A percentile compares a stretch with the other conserved stretches of the same genome.
Conservation (phyloP, 2,113 vertebrate genomes). For the Antechinus flavipes region DNA sequence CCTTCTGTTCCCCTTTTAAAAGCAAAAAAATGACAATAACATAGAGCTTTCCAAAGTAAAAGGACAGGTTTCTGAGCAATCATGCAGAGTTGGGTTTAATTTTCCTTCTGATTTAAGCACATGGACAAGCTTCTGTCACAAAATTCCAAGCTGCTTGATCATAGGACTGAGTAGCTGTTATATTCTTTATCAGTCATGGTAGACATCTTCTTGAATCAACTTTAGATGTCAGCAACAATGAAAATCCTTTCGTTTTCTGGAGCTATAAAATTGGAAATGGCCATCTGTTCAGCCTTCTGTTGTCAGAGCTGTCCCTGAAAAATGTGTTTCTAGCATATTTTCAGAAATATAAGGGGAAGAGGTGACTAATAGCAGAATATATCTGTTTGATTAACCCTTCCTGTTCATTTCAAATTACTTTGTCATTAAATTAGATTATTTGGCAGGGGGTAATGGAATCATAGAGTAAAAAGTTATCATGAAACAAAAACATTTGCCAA, state of each 20-base stretch:
- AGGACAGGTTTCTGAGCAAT: slow-evolving; percentile 34
- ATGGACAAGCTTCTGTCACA: slow-evolving; percentile 47
- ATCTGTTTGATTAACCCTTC: slow-evolving; percentile 55
- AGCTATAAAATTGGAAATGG: slow-evolving; percentile 75
- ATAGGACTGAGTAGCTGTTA: slow-evolving; percentile 32
- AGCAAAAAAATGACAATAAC: not conserved
- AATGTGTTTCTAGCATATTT: slow-evolving; percentile 69
- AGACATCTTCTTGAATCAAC: slow-evolving; percentile 71
- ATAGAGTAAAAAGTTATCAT: not conserved
- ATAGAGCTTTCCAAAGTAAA: slow-evolving; percentile 13
- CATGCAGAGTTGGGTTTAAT: slow-evolving; percentile 8
- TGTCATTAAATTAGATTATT: slow-evolving; percentile 27
- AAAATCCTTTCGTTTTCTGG: slow-evolving; percentile 69
- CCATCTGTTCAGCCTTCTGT: slow-evolving; percentile 82
- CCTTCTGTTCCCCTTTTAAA: slow-evolving; percentile 15
- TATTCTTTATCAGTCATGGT: slow-evolving; percentile 52
- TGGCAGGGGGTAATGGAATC: not conserved
- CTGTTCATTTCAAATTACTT: slow-evolving; percentile 29
- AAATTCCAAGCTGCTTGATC: slow-evolving; percentile 62
- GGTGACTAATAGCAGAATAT: slow-evolving; percentile 7
- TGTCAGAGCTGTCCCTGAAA: slow-evolving; percentile 56
- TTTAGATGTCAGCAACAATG: slow-evolving; percentile 76
- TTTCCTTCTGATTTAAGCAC: slow-evolving; percentile 66
- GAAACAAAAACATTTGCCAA: not conserved
- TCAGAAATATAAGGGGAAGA: slow-evolving; percentile 63